Evolutionary conservation across 2,113 vertebrate species (phyloP), one percentile per base, ranked within the genome.

Genomic region (Octodon degus): DNA sequence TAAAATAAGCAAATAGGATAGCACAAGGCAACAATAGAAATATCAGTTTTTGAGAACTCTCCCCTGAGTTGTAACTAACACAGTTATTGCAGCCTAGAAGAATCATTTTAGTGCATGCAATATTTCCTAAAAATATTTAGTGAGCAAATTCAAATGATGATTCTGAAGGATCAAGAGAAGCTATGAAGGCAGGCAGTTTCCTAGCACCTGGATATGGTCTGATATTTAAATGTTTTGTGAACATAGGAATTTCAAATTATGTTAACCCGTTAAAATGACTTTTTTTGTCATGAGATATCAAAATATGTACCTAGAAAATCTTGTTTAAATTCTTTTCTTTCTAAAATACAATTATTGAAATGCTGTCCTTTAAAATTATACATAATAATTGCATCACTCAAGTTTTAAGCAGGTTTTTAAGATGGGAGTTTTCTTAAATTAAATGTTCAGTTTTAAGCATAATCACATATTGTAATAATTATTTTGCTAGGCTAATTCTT

Each of bases 51-150:
- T 92, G 62, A 65, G 79, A 96, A 89, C 12, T 93, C 53, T 92
- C 83, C 82, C 58, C 79, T 92, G 92, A 93, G 90, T 93, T 95
- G 19, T 88, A 96, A 93, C 77, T 93, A 96, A 96, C 80, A 92
- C 94, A 86, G 82, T 90, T 95, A 27, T 37, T 95, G 96, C 77
- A 90, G 60, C 55, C 89, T 92, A 95, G 77, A 93, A 97, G 72
- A 67, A 80, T 92, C 70, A 80, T 93, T 97, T 95, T 84, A 93
- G 72, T 95, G 11, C 43, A 91, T 77, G n/a, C 22, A 97, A 91
- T 94, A 97, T 89, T 97, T 68, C 92, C 91, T 58, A 30, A 91
- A 84, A 92, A 76, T 94, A 94, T 91, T 97, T 97, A 97, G 77
- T 58, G 82, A 83, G 47, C 24, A 95, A 93, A 93, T 95, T 97